These are phyloP conservation scores for Porites cylindrica DNA, from an alignment of 92 coral and sea anemone species.

Conservation along the genomic window DNA sequence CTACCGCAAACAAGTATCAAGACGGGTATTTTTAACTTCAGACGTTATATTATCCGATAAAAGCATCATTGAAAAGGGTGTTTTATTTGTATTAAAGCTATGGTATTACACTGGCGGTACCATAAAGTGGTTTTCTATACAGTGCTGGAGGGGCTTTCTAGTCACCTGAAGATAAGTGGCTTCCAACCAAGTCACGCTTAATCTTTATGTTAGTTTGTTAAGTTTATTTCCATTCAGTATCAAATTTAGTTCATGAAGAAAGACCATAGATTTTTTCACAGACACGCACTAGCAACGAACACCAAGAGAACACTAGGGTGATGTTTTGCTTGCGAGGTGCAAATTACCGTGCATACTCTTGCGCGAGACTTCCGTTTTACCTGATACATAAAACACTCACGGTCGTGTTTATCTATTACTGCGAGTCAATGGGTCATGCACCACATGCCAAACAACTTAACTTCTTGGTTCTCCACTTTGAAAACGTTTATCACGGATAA, in stretches of 20 bases:
- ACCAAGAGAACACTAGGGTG: neutral
- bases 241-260: neutral
- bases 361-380: slow-evolving; percentile 2
- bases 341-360: neutral
- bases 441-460: neutral
- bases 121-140: neutral
- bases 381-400: neutral
- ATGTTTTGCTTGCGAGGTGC: neutral
- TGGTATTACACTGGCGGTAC: neutral
- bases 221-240: neutral
- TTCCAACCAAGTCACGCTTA: neutral
- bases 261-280: neutral
- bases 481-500: slow-evolving; percentile 28
- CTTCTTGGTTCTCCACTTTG: neutral
- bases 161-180: neutral
- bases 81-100: neutral
- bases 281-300: neutral
- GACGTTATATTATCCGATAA: neutral
- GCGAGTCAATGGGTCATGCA: neutral
- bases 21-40: neutral
- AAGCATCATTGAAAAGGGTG: neutral
- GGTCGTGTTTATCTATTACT: neutral
- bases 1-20: neutral
- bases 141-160: neutral
- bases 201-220: neutral